Conservation (phyloP, 2,888 invertebrate species). For the Drosophila kuntzei region DNA sequence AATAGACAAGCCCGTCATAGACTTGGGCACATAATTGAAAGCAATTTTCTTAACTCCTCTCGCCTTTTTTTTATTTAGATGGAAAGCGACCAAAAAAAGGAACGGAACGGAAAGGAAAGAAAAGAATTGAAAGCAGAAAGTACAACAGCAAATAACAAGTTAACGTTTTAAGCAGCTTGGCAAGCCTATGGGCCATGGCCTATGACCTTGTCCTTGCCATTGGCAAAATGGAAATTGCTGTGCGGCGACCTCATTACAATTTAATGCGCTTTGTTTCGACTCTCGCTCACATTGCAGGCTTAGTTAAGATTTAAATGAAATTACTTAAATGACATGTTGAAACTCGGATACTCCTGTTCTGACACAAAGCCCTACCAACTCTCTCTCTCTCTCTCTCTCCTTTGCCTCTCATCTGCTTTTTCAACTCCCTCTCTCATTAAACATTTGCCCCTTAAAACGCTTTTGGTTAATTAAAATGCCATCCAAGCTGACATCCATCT, state of each 20-base stretch:
- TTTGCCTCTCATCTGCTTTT: no score
- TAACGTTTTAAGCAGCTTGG: slow-evolving; percentile 76
- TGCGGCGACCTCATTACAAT: slow-evolving; percentile 69
- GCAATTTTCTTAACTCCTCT: slow-evolving; percentile 39
- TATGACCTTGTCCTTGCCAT: slow-evolving; percentile 47
- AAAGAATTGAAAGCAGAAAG: slow-evolving; percentile 22
- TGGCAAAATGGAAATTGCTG: slow-evolving; percentile 54
- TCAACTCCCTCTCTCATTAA: slow-evolving; percentile 17
- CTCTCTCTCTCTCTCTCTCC: background rate
- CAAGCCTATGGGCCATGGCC: slow-evolving; percentile 24
- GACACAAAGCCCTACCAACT: background rate
- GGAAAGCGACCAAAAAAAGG: slow-evolving; percentile 1
- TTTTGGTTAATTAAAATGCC: slow-evolving; percentile 72
- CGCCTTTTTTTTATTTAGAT: background rate
- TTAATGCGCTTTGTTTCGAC: slow-evolving; percentile 72
- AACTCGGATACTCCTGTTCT: slow-evolving; percentile 27
- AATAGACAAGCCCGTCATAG: slow-evolving; percentile 50
- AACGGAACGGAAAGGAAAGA: background rate
- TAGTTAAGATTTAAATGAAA: slow-evolving; percentile 72
- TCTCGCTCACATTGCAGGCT: slow-evolving; percentile 47
- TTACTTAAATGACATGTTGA: slow-evolving; percentile 61
- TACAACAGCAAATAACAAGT: slow-evolving; percentile 60
- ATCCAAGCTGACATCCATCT: slow-evolving; percentile 43
- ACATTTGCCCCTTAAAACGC: slow-evolving; percentile 40
- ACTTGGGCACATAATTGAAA: slow-evolving; percentile 53